These are phyloP conservation scores for Oreochromis niloticus DNA, from an alignment of 2,113 vertebrate genomes.

Conservation along the genomic window DNA sequence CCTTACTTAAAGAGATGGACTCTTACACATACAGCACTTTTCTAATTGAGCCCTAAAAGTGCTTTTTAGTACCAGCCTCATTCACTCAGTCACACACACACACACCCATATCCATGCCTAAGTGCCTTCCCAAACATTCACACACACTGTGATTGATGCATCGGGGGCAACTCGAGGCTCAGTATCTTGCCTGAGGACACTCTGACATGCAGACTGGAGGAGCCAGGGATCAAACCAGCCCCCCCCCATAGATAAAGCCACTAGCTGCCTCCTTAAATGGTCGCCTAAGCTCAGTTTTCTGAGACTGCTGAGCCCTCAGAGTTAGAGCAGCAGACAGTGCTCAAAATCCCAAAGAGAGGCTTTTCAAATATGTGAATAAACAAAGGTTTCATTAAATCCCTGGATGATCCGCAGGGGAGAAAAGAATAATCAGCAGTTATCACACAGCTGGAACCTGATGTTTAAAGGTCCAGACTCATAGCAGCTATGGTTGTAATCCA, in stretches of 20 bases:
- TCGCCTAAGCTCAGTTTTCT: neutral
- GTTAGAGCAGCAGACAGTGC: no score
- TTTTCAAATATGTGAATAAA: neutral
- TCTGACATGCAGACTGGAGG: neutral
- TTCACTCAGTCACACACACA: neutral
- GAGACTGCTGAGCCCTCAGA: neutral
- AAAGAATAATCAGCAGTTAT: neutral
- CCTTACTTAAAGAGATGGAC: neutral
- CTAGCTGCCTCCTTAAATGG: neutral
- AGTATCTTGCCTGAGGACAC: neutral
- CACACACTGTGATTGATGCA: neutral
- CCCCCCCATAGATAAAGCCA: neutral
- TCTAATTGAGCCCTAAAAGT: neutral
- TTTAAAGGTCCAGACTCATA: neutral
- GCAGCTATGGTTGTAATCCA: neutral
- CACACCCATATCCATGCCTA: neutral
- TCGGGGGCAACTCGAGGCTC: neutral
- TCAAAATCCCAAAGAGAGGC: neutral
- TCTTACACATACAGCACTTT: neutral
- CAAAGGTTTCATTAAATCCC: neutral
- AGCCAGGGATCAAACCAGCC: neutral
- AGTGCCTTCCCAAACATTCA: neutral
- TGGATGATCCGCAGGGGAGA: neutral
- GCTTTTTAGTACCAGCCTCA: neutral
- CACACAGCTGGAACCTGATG: neutral